phyloP scores from a whole-genome alignment of 2,797 vertebrate species.

The Sparidentex hasta region DNA sequence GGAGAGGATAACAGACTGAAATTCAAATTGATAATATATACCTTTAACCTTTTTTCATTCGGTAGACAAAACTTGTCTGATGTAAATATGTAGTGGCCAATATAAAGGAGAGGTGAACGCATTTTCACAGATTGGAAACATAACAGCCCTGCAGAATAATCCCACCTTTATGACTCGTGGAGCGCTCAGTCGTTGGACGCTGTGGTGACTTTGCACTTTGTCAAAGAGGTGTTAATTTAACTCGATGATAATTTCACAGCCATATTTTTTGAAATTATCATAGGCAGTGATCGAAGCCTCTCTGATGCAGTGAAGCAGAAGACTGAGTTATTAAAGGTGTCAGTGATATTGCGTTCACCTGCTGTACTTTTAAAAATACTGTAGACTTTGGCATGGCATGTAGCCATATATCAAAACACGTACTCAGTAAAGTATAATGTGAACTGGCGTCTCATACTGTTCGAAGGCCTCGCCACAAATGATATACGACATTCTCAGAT shows the following conservation, averaged over 20 bases:
- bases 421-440: slow-evolving; percentile 79
- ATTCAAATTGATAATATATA: slow-evolving; percentile 64
- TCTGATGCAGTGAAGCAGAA: slow-evolving; percentile 40
- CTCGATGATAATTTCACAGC: slow-evolving; percentile 61
- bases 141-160: slow-evolving; percentile 46
- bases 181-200: slow-evolving; percentile 37
- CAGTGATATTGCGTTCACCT: slow-evolving; percentile 61
- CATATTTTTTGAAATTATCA: slow-evolving; percentile 59
- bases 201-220: slow-evolving; percentile 50
- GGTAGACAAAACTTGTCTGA: slow-evolving; percentile 62
- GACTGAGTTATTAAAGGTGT: slow-evolving; percentile 51
- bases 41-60: slow-evolving; percentile 69
- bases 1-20: slow-evolving; percentile 56
- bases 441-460: slow-evolving; percentile 76
- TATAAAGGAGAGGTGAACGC: slow-evolving; percentile 59
- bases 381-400: slow-evolving; percentile 81
- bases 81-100: slow-evolving; percentile 78
- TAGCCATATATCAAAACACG: slow-evolving; percentile 79
- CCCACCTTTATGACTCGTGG: slow-evolving; percentile 42
- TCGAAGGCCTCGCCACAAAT: slow-evolving; percentile 76
- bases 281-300: slow-evolving; percentile 46
- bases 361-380: slow-evolving; percentile 64
- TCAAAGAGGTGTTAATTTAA: slow-evolving; percentile 46
- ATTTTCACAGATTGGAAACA: slow-evolving; percentile 47
- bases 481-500: slow-evolving; percentile 77